A percentile compares a stretch with the other conserved stretches of the same genome.
These are phyloP conservation scores for Eudasyphora cyanicolor DNA, from an alignment of 2,888 invertebrate species.

Conservation along the genomic window DNA sequence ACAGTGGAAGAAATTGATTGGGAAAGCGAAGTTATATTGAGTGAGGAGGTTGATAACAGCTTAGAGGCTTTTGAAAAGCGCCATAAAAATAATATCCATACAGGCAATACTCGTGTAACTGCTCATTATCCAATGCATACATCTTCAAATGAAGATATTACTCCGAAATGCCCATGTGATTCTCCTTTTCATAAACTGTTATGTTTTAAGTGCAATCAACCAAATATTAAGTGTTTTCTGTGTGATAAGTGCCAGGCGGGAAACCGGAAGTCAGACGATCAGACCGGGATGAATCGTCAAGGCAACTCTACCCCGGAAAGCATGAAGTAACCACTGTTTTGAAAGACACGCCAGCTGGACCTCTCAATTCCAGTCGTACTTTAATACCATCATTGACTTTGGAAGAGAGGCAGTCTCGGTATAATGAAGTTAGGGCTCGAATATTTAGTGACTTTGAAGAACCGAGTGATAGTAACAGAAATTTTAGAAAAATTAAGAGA, in stretches of 20 bases:
- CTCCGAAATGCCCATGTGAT: not conserved
- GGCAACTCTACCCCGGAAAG: not conserved
- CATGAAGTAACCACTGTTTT: not conserved
- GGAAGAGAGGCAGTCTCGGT: not conserved
- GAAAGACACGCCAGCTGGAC: not conserved
- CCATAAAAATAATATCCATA: not conserved
- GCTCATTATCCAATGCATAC: not conserved
- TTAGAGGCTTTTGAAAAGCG: constrained; percentile 12
- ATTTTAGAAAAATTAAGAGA: not conserved
- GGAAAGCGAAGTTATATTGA: not conserved
- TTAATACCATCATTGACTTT: not conserved
- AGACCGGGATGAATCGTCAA: not conserved
- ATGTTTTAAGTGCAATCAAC: constrained; percentile 6
- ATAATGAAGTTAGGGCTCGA: not conserved
- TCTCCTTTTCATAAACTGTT: no score
- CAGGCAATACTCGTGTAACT: not conserved
- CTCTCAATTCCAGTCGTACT: not conserved
- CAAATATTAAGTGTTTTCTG: not conserved
- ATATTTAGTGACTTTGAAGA: not conserved
- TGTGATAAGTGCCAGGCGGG: not conserved
- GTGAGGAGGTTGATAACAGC: not conserved
- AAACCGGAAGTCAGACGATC: not conserved
- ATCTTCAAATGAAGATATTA: not conserved
- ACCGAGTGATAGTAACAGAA: not conserved
- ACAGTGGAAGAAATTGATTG: not conserved